These are phyloP conservation scores for Agonopterix subpropinquella DNA, from an alignment of 2,888 invertebrate genomes.

Conservation along the genomic window DNA sequence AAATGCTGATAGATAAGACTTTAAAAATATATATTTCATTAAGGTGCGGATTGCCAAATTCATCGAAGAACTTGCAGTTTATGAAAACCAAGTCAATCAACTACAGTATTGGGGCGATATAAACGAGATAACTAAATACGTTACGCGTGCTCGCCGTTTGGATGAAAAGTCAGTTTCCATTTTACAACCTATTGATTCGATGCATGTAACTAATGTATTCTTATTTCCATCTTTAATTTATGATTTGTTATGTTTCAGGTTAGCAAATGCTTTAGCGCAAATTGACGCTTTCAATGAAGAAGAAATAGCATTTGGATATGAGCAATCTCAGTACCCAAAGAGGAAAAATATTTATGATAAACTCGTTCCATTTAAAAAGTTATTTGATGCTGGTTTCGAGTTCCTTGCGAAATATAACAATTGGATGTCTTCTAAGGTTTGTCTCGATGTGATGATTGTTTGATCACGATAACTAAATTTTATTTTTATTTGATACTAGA, in stretches of 20 bases:
- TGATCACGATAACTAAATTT: too few relatives aligned
- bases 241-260: constrained; percentile 41
- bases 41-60: constrained; percentile 85
- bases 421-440: constrained; percentile 85
- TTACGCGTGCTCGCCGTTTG: constrained; percentile 85
- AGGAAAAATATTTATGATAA: constrained; percentile 87
- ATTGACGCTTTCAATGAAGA: constrained; percentile 95
- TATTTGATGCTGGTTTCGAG: constrained; percentile 91
- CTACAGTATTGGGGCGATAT: constrained; percentile 92
- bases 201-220: too few relatives aligned
- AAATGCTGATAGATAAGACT: too few relatives aligned
- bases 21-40: neutral
- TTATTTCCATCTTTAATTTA: too few relatives aligned
- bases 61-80: constrained; percentile 86
- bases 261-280: constrained; percentile 83
- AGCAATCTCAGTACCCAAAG: constrained; percentile 90
- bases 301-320: constrained; percentile 91
- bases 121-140: constrained; percentile 87
- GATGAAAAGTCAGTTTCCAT: constrained; percentile 75
- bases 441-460: too few relatives aligned
- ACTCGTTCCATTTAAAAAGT: constrained; percentile 88
- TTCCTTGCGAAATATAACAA: constrained; percentile 87
- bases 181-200: too few relatives aligned
- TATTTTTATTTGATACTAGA: too few relatives aligned
- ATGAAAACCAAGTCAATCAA: constrained; percentile 87